phyloP scores from a whole-genome alignment of 2,888 invertebrate genomes.

The Dioctria rufipes region DNA sequence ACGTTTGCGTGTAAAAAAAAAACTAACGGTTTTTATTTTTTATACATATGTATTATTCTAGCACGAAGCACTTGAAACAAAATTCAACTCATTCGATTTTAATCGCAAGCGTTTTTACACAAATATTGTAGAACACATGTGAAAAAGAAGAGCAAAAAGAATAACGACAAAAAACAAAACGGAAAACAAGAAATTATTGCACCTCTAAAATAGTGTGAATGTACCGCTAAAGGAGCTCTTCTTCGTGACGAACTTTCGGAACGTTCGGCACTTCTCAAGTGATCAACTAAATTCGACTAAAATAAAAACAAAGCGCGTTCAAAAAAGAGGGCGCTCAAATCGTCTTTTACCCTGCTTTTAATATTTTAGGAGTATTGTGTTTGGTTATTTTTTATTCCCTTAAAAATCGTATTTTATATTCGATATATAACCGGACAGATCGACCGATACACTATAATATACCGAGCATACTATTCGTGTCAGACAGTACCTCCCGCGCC shows the following conservation, averaged over 20 bases:
- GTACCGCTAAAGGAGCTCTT: constrained; percentile 21
- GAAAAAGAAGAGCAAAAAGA: not conserved
- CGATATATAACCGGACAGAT: constrained; percentile 40
- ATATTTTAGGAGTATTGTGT: constrained; percentile 16
- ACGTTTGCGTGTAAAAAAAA: not conserved
- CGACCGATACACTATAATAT: constrained; percentile 45
- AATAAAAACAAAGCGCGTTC: constrained; percentile 44
- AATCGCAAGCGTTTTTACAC: not conserved
- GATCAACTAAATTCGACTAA: constrained; percentile 48
- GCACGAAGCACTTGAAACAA: constrained; percentile 17
- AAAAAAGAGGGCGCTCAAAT: constrained; percentile 39
- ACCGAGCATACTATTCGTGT: constrained; percentile 35
- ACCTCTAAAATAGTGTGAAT: constrained; percentile 12
- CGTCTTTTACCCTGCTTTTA: not conserved
- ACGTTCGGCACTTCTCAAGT: constrained; percentile 20
- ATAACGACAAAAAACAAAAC: not conserved
- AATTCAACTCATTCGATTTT: constrained; percentile 10
- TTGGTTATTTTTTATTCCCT: constrained; percentile 32
- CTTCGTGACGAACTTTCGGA: not conserved
- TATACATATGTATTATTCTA: not conserved
- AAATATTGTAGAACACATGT: too few relatives aligned
- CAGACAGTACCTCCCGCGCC: constrained; percentile 50
- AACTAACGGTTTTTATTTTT: not conserved
- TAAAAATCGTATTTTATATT: constrained; percentile 33
- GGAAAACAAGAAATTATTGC: constrained; percentile 7